Evolutionary conservation across 2,797 vertebrate genomes (phyloP), one percentile per base, ranked within the genome.

Genomic region (Propithecus perrieri): DNA sequence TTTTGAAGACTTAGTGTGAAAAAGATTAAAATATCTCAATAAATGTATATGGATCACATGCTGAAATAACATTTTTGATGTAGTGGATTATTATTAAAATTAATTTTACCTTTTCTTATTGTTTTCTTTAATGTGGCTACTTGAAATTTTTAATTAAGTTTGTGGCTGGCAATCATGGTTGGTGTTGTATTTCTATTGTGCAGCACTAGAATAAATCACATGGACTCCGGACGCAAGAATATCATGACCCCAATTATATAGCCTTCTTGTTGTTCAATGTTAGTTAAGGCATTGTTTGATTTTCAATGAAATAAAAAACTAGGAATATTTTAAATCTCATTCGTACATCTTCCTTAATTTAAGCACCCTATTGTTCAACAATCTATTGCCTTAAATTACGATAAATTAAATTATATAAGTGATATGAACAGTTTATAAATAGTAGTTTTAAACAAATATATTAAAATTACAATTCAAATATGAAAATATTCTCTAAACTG

Each of bases 121-220:
- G n/a, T 4, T 86, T 75, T 76, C 13, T 71, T 87, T 80, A 90
- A 80, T 35, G 28, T 65, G 24, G 4, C 5, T 83, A 55, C 41
- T 92, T 91, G 35, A 84, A 84, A 89, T 5, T 35, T 35, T 79
- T 75, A 81, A 55, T 79, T 69, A 95, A 85, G 92, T 69, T 4
- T 43, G 1, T 85, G 59, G 2, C 2, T 80, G 7, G 1, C 7
- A 33, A 35, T 41, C 7, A 33, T 55, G 18, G 14, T 26, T 85
- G 30, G 1, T 43, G 9, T 33, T 65, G 6, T 76, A 71, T 79
- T 91, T 55, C 50, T 69, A 22, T 43, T 85, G 26, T 15, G 33
- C 3, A 61, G 14, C 17, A 59, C 2, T 81, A 33, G 17, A 17
- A 30, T 59, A 63, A 89, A 50, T 53, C 18, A 53, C 14, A 85